phyloP scores from a whole-genome alignment of 1,140 invertebrate genomes.

The Rhyacophila brunnea region DNA sequence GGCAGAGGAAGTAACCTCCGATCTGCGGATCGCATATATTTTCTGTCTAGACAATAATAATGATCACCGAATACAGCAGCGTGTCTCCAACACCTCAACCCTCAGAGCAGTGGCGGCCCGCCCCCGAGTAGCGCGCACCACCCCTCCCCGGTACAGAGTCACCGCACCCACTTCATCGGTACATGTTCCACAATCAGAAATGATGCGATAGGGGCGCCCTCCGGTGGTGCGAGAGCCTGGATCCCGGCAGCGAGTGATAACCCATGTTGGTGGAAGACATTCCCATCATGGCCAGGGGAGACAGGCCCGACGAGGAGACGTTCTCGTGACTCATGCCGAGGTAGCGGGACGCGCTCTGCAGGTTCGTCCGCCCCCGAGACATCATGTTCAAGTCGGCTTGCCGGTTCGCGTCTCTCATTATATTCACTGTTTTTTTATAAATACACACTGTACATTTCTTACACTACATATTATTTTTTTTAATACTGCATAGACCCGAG shows the following conservation, averaged over 20 bases:
- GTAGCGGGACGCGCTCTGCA: neutral
- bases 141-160: no score
- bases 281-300: neutral
- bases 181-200: slow-evolving; percentile 23
- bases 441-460: neutral
- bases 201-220: slow-evolving; percentile 26
- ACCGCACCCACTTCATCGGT: neutral
- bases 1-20: no score
- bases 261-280: neutral
- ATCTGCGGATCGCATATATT: no score
- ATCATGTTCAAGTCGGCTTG: neutral
- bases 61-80: no score
- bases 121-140: no score
- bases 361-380: neutral
- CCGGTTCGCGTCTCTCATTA: neutral
- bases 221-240: slow-evolving; percentile 15
- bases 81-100: neutral
- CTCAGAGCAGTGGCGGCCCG: no score
- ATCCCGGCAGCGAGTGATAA: slow-evolving; percentile 22
- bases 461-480: neutral
- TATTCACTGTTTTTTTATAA: neutral
- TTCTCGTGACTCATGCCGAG: slow-evolving; percentile 29
- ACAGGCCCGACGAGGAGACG: slow-evolving; percentile 20
- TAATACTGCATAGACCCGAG: no score
- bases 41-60: no score